Conservation (phyloP, 2,797 vertebrate species). For the Natrix natrix region DNA sequence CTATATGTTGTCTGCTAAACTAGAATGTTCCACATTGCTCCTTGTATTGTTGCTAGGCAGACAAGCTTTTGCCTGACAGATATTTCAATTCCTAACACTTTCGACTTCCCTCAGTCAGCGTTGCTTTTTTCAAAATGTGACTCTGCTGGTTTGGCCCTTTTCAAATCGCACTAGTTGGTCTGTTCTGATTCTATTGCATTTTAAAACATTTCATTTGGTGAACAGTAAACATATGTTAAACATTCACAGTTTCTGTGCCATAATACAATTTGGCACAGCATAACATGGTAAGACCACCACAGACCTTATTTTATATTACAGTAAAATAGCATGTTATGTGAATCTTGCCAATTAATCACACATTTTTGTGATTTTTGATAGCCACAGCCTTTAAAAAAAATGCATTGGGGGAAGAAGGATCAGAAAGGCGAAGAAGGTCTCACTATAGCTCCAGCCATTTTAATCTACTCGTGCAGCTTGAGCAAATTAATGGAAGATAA, state of each 20-base stretch:
- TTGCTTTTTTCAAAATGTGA: conserved; percentile 36
- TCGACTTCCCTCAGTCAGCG: conserved; percentile 47
- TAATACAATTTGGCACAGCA: not conserved
- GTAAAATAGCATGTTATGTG: not conserved
- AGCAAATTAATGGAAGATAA: not conserved
- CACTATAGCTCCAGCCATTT: not conserved
- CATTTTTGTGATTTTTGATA: conserved; percentile 14
- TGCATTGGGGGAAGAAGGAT: conserved; percentile 50
- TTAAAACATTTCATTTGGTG: conserved; percentile 47
- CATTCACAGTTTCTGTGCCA: not conserved
- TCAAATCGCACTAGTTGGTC: not conserved
- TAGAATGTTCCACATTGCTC: conserved; percentile 40
- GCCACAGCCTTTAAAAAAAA: not conserved
- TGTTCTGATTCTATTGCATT: conserved; percentile 9
- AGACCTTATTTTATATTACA: not conserved
- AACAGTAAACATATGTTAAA: not conserved
- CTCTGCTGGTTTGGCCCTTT: not conserved
- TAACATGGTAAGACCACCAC: not conserved
- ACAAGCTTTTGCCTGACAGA: conserved; percentile 51
- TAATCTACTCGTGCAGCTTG: not conserved
- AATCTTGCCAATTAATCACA: not conserved
- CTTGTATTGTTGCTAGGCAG: conserved; percentile 65
- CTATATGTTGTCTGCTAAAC: not conserved
- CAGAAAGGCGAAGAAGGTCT: conserved; percentile 31
- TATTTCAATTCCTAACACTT: conserved; percentile 52